Base-by-base conservation (phyloP, 2,797 vertebrate species). In the Remorina albescens region DNA sequence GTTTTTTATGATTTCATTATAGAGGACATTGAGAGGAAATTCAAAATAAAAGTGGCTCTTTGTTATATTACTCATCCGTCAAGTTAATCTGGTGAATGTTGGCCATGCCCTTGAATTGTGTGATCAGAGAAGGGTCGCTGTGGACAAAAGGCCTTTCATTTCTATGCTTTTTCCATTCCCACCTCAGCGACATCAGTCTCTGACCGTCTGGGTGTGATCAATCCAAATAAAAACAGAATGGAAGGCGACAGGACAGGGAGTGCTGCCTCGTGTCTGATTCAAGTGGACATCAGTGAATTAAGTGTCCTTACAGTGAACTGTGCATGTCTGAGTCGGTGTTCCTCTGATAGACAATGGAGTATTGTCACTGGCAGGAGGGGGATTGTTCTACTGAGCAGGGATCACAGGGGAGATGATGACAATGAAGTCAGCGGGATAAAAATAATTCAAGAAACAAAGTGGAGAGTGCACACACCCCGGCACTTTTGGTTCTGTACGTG, bases 251-350 rank as follows among this genome's bases (percentile, higher is more conserved):
- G 61, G 72, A 49, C 51, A 68, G 55, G 42, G 19, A 78, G 71
- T 66, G 49, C 56, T 59, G 5, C n/a, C n/a, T n/a, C n/a, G 3
- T 44, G 78, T 74, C 67, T 79, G 76, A 81, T 71, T 75, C 47
- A 55, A 67, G 61, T 63, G 41, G 30, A 57, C 32, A 32, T 77
- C 51, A 74, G 50, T 61, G 70, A 84, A 80, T 84, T 54, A 68
- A 81, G 21, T 72, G 91, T 76, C 82, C 88, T 85, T 23, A 58
- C 78, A n/a, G 47, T 90, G 91, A 93, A 88, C 91, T 75, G 44
- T 42, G 46, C 26, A 54, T 49, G 77, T 77, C 55, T 58, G 65
- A 23, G 51, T 53, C 76, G 82, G 50, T 56, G 82, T 91, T 91
- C 75, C 85, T 84, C 60, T 59, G 3, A 71, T 39, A 71, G 70